Evolutionary conservation across 92 coral and sea anemone genomes (phyloP), one percentile per base, ranked within the genome.

Genomic region (Hydrozoanthus gracilis): DNA sequence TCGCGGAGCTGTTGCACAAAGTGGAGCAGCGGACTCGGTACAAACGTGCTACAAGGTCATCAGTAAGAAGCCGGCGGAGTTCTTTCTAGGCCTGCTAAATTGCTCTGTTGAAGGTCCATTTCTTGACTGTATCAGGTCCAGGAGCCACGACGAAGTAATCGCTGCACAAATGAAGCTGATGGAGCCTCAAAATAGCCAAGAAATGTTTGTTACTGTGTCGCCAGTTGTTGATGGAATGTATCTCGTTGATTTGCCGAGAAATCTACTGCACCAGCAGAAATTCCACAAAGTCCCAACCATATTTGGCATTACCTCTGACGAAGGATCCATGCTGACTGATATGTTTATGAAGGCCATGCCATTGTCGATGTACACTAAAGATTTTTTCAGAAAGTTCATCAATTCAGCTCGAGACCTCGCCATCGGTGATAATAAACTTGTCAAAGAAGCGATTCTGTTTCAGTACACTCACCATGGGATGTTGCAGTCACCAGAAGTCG

Each of bases 381-480:
- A 72, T 6, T 47, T 83, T 48, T 83, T 83, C 64, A 71, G 13
- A 17, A 17, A 16, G 17, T 51, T 75, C 27, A 72, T 88, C 4
- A 4, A 83, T n/a, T 50, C 61, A 51, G 52, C 69, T 15, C 75
- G 70, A 0, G 44, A 83, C 20, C 55, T 56, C 7, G 83, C 66
- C 10, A 50, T 84, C 14, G 89, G 82, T 9, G 91, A 84, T 15
- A 73, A 74, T 35, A 83, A 88, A 46, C 54, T 60, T 27, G 82
- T 89, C 54, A 92, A 86, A 87, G 86, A 74, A 61, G 95, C 92
- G 66, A 87, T 88, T 67, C 49, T 78, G 77, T 84, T 17, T 69
- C 83, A 85, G 61, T 92, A 88, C 92, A 92, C 91, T 56, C 80
- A 86, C 45, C 92, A 89, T 35, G 82, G 82, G 35, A 70, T 87